phyloP scores from a whole-genome alignment of 2,797 vertebrate genomes.

The Philypnodon macrostomus region DNA sequence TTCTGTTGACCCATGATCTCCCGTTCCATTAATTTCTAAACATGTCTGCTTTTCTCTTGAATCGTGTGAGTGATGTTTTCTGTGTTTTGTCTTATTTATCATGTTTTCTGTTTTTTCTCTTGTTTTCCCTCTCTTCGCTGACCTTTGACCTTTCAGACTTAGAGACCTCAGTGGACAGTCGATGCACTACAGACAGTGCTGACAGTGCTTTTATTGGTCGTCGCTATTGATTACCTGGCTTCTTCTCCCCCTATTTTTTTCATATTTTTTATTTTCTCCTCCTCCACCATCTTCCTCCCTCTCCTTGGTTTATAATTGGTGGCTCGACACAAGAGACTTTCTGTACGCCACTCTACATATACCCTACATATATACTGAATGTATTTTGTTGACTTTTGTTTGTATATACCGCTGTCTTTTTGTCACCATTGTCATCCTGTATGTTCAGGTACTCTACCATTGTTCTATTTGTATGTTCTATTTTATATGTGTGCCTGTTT shows the following conservation, averaged over 20 bases:
- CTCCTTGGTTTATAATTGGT: constrained; percentile 28
- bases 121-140: constrained; percentile 21
- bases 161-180: constrained; percentile 83
- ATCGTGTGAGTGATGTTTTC: constrained; percentile 14
- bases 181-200: constrained; percentile 81
- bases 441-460: constrained; percentile 7
- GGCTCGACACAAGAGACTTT: constrained; percentile 7
- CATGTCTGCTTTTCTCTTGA: background rate
- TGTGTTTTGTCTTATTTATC: constrained; percentile 32
- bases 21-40: constrained; percentile 5
- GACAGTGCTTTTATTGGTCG: constrained; percentile 75
- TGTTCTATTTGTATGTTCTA: background rate
- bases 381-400: background rate
- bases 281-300: constrained; percentile 48
- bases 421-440: constrained; percentile 14
- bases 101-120: constrained; percentile 18
- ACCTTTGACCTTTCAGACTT: constrained; percentile 73
- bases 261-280: constrained; percentile 33
- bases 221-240: constrained; percentile 69
- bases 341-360: background rate
- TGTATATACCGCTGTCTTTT: background rate
- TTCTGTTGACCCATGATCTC: too few species aligned
- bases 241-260: constrained; percentile 4
- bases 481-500: constrained; percentile 32
- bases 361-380: background rate